Evolutionary conservation across 2,113 vertebrate species (phyloP), one percentile per base, ranked within the genome.

Genomic region (Cyanoliseus patagonus): DNA sequence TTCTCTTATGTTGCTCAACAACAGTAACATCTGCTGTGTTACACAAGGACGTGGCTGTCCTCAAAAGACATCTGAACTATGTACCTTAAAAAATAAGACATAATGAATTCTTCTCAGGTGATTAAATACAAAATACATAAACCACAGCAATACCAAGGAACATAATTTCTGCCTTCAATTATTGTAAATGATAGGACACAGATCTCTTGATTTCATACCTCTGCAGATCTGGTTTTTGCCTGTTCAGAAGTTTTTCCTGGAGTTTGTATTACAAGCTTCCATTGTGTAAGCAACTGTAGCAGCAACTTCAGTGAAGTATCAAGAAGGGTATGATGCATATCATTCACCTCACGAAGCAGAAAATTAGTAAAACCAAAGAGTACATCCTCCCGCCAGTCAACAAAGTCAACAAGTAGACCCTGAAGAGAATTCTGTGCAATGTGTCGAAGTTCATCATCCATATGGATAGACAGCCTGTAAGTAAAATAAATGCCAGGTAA

Each of bases 381-480:
- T 6, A 99, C 99, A 15, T 99, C 99, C 96, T 99, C 99, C 81
- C 99, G 98, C 99, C 99, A 99, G 96, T 99, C 99, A 7, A 99
- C 98, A 96, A 99, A 99, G 96, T 99, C 99, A 67, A 99, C 98
- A 67, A 99, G 98, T 66, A 99, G 97, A 73, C 99, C 99, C 97
- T 99, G 99, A 86, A 99, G 98, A 92, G 99, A 99, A 91, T 99
- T 99, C 96, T 99, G 99, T 68, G 99, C 99, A 94, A 99, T 99
- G 39, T 99, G 99, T n/a, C 99, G 98, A 66, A 99, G 98, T 87
- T 99, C 99, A 94, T 99, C 99, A 59, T 99, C 99, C 99, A 99
- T 99, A 92, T 99, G 99, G 83, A 99, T 99, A 6, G 99, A 99
- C 10, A 99, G 98, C 91, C 99, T 99, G 94, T 6, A 77, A 66